A percentile compares a stretch with the other conserved stretches of the same genome.
Conservation (phyloP, 2,113 vertebrate genomes). For the Sebastes schlegelii region DNA sequence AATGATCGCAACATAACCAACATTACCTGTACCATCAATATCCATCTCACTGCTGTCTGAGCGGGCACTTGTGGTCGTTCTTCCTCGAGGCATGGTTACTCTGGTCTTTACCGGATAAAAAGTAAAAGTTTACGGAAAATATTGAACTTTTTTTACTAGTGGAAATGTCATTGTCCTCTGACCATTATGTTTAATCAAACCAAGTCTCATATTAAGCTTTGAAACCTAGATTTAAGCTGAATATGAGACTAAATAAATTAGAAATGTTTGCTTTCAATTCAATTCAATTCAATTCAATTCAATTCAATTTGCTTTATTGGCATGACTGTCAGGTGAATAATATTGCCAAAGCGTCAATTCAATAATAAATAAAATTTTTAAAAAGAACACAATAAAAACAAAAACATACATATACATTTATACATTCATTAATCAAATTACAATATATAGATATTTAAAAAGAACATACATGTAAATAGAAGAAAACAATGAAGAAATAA, state of each 20-base stretch:
- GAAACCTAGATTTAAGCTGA: background rate
- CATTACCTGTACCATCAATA: slow-evolving; percentile 80
- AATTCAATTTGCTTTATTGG: too few species aligned
- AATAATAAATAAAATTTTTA: too few species aligned
- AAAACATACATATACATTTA: too few species aligned
- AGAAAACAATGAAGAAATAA: too few species aligned
- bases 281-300: too few species aligned
- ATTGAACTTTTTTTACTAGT: background rate
- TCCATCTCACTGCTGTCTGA: slow-evolving; percentile 83
- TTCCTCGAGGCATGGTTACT: slow-evolving; percentile 80
- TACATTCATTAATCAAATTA: too few species aligned
- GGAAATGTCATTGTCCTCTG: background rate
- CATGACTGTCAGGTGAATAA: too few species aligned
- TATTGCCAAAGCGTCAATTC: too few species aligned
- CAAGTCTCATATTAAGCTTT: background rate
- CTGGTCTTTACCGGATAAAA: background rate
- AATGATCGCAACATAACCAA: background rate
- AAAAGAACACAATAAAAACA: too few species aligned
- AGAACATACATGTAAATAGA: too few species aligned
- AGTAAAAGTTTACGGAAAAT: background rate
- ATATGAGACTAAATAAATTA: background rate
- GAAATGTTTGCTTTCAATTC: too few species aligned
- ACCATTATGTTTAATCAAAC: background rate
- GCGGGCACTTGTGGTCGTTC: slow-evolving; percentile 71
- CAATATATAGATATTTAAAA: too few species aligned